Conservation (phyloP, 2,888 invertebrate genomes). For the Teleiodes luculella region DNA sequence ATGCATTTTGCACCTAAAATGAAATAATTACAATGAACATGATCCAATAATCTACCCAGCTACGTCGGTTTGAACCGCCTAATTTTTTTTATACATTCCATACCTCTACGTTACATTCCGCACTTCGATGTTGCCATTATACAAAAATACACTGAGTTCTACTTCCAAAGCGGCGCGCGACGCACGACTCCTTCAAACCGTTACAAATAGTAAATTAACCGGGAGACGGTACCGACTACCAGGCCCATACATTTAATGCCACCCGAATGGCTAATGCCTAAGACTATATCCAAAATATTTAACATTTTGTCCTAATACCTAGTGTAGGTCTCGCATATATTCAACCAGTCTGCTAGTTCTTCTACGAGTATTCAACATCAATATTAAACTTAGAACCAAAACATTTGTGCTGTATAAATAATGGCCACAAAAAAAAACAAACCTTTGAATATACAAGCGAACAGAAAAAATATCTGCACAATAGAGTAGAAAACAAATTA, state of each 20-base stretch:
- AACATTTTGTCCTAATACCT: conserved; percentile 39
- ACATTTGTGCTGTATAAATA: background rate
- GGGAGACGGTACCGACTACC: background rate
- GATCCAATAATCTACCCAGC: background rate
- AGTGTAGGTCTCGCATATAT: conserved; percentile 20
- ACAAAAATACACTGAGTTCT: conserved; percentile 14
- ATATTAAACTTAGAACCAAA: conserved; percentile 15
- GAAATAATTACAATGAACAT: conserved; percentile 14
- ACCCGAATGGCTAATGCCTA: background rate
- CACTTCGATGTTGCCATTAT: conserved; percentile 10
- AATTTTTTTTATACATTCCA: background rate
- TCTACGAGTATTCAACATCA: conserved; percentile 23
- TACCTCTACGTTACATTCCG: background rate
- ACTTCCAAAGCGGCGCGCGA: background rate
- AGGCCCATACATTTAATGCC: conserved; percentile 1
- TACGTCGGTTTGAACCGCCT: background rate
- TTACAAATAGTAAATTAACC: background rate
- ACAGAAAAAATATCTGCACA: no score
- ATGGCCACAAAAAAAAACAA: background rate
- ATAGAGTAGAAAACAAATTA: no score
- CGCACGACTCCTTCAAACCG: background rate
- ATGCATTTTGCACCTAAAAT: conserved; percentile 12
- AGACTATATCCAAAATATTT: conserved; percentile 42
- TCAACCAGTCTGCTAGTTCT: conserved; percentile 28
- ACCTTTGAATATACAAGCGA: no score